Percentiles rank a stretch among this genome's conserved stretches.
These are phyloP conservation scores for Micrasema minimum DNA, from an alignment of 1,140 invertebrate species.

Conservation along the genomic window DNA sequence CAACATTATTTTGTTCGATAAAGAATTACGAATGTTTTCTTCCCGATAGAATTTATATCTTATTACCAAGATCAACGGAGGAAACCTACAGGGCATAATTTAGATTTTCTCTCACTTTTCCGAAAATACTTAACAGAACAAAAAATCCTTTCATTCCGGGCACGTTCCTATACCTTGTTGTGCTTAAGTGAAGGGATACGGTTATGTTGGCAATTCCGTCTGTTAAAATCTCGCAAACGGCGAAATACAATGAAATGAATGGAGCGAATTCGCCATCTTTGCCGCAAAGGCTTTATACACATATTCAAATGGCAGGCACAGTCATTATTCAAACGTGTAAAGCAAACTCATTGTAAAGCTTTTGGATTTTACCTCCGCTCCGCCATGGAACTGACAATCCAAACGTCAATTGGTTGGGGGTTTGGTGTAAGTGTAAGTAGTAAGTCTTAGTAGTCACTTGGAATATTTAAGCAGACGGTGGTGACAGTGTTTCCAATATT, in stretches of 20 bases:
- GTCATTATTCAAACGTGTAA: constrained; percentile 26
- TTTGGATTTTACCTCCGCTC: not conserved
- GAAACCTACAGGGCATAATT: constrained; percentile 3
- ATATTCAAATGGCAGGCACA: constrained; percentile 26
- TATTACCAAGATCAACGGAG: constrained; percentile 5
- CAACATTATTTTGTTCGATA: too few relatives aligned
- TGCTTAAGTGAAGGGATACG: constrained; percentile 30
- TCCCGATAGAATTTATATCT: constrained; percentile 3
- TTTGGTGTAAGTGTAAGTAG: too few relatives aligned
- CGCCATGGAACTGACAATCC: constrained; percentile 6
- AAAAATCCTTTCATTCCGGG: constrained; percentile 25
- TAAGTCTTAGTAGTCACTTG: too few relatives aligned
- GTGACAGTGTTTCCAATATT: too few relatives aligned
- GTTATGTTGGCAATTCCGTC: constrained; percentile 31
- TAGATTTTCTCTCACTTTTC: constrained; percentile 4
- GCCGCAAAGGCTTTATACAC: constrained; percentile 29
- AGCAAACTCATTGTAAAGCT: constrained; percentile 9
- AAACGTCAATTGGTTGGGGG: constrained; percentile 1
- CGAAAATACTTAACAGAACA: constrained; percentile 4
- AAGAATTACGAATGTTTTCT: not conserved
- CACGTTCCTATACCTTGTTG: constrained; percentile 31
- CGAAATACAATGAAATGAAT: constrained; percentile 32
- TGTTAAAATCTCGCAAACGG: constrained; percentile 27
- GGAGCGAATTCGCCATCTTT: constrained; percentile 28
- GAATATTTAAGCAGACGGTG: too few relatives aligned